Conservation (phyloP, 2,113 vertebrate species). For the Pitta sordida region DNA sequence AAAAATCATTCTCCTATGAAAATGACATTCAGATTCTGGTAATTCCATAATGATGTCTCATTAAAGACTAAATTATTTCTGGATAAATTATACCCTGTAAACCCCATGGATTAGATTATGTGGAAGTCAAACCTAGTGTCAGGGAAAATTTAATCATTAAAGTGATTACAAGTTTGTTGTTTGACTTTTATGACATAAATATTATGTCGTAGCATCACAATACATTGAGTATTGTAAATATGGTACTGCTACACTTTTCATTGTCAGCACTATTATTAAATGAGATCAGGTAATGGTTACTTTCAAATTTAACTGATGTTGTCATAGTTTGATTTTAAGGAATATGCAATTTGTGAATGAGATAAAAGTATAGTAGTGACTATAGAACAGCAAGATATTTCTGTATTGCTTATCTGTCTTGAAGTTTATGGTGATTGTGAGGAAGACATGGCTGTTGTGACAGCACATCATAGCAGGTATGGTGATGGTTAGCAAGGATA, state of each 20-base stretch:
- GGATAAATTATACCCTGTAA: background rate
- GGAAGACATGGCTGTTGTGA: background rate
- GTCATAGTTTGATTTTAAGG: background rate
- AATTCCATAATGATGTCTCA: background rate
- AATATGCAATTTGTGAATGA: background rate
- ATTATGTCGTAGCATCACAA: background rate
- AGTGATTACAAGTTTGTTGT: background rate
- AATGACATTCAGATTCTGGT: background rate
- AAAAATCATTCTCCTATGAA: background rate
- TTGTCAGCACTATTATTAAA: background rate
- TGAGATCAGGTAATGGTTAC: background rate
- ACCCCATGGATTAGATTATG: background rate
- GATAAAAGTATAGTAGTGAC: background rate
- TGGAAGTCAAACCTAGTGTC: background rate
- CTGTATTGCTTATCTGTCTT: background rate
- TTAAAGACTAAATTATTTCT: background rate
- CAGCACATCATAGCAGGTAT: background rate
- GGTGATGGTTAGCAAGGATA: background rate
- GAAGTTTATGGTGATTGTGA: background rate
- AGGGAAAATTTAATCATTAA: background rate
- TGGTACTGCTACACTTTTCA: background rate
- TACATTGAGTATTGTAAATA: background rate
- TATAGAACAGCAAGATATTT: background rate
- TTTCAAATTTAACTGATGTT: background rate
- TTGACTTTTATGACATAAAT: background rate